phyloP scores from a whole-genome alignment of 2,797 vertebrate genomes.

The Danio kyathit region DNA sequence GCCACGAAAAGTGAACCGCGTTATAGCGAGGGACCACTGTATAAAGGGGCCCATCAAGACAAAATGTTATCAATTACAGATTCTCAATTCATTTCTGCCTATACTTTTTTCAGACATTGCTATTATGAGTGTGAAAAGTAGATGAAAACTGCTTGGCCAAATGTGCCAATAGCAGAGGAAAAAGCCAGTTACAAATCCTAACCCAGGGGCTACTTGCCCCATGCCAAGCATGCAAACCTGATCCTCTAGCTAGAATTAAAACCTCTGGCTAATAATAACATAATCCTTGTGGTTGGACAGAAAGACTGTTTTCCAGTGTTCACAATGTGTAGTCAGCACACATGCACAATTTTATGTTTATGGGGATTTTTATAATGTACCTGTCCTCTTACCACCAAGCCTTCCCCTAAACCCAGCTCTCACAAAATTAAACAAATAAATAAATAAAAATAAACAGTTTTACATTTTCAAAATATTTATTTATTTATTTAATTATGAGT shows the following conservation, averaged over 20 bases:
- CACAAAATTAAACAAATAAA: too few species aligned
- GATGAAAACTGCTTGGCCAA: background rate
- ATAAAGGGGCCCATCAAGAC: too few species aligned
- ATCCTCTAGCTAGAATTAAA: background rate
- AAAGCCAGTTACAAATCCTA: background rate
- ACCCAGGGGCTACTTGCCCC: background rate
- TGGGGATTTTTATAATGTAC: too few species aligned
- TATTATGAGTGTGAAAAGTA: background rate
- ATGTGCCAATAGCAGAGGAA: background rate
- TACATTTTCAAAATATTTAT: too few species aligned
- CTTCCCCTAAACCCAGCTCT: too few species aligned
- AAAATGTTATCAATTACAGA: background rate
- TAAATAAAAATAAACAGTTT: too few species aligned
- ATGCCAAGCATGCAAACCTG: background rate
- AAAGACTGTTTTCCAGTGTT: background rate
- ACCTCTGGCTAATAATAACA: conserved; percentile 3
- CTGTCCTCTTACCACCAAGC: too few species aligned
- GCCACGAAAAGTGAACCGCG: too few species aligned
- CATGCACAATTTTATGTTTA: background rate
- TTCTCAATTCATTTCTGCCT: background rate
- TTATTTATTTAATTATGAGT: too few species aligned
- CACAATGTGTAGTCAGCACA: background rate
- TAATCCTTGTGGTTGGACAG: background rate
- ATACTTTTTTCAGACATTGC: background rate
- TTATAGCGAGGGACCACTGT: too few species aligned